These are phyloP conservation scores for Typhlichthys subterraneus DNA, from an alignment of 2,797 vertebrate species.

Conservation along the genomic window DNA sequence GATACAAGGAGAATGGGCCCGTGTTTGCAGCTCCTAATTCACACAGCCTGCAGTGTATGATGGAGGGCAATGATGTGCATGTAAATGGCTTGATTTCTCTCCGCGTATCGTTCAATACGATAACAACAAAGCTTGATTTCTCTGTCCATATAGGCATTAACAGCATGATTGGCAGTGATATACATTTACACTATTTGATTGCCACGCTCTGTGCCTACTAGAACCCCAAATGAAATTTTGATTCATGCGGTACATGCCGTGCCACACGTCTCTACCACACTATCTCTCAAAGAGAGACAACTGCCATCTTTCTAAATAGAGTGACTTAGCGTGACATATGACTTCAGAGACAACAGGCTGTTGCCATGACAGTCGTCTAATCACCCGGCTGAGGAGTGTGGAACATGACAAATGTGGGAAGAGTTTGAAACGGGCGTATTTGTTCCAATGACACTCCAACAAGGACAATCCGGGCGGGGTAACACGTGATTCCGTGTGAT, in stretches of 20 bases:
- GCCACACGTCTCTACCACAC: constrained; percentile 27
- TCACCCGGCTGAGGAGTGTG: constrained; percentile 8
- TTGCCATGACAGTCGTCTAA: constrained; percentile 18
- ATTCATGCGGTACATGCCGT: constrained; percentile 21
- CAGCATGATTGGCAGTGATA: constrained; percentile 24
- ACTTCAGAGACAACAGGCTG: constrained; percentile 38
- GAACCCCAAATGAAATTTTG: constrained; percentile 43
- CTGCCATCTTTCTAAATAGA: constrained; percentile 22
- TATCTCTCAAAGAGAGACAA: constrained; percentile 21
- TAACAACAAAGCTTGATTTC: constrained; percentile 62
- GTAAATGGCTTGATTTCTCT: constrained; percentile 72
- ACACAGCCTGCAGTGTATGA: constrained; percentile 76
- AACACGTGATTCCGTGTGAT: constrained; percentile 56
- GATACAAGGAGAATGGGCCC: constrained; percentile 75
- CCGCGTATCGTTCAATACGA: constrained; percentile 56
- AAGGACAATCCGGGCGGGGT: constrained; percentile 49
- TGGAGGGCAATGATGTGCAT: constrained; percentile 78
- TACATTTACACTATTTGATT: constrained; percentile 9
- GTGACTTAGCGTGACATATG: constrained; percentile 32
- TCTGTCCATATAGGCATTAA: constrained; percentile 39
- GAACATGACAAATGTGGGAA: constrained; percentile 6
- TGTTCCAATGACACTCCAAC: constrained; percentile 33
- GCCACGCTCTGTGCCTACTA: constrained; percentile 4
- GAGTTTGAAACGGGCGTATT: constrained; percentile 2
- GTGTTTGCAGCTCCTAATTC: constrained; percentile 72